Conservation (phyloP, 2,113 vertebrate genomes). For the Lonchura striata region DNA sequence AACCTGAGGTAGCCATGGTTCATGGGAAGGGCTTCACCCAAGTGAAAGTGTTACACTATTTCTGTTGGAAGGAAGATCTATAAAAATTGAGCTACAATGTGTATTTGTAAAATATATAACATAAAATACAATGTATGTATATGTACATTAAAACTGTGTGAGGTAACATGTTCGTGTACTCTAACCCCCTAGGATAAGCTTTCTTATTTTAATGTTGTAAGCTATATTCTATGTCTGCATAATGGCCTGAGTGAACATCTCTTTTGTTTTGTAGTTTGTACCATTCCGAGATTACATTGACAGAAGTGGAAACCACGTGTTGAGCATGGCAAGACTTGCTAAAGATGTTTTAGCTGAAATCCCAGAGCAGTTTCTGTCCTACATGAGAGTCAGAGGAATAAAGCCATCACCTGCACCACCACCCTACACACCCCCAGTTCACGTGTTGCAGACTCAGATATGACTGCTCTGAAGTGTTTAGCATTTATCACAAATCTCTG, state of each 20-base stretch:
- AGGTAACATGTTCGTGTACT: neutral
- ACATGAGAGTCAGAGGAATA: constrained; percentile 95
- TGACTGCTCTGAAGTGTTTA: constrained; percentile 64
- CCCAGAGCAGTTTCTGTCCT: constrained; percentile 96
- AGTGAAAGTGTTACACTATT: neutral
- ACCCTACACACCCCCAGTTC: constrained; percentile 88
- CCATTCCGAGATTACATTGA: constrained; percentile 97
- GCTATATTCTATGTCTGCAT: neutral
- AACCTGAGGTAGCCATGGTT: neutral
- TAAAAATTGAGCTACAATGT: neutral
- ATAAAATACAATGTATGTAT: neutral
- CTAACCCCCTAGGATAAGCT: neutral
- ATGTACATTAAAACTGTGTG: neutral
- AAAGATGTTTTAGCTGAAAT: constrained; percentile 98
- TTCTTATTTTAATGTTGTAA: neutral
- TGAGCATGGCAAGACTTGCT: constrained; percentile 95
- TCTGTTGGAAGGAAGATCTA: neutral
- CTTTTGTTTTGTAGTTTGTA: constrained; percentile 83
- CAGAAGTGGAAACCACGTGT: constrained; percentile 90
- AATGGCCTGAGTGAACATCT: neutral
- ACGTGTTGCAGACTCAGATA: constrained; percentile 89
- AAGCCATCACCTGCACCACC: constrained; percentile 93
- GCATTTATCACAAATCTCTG: constrained; percentile 13
- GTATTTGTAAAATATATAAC: neutral
- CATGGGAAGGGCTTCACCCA: neutral